Percentiles rank a stretch among this genome's conserved stretches.
Evolutionary conservation across 2,113 vertebrate species (phyloP).

Genomic region (Pseudorasbora parva): DNA sequence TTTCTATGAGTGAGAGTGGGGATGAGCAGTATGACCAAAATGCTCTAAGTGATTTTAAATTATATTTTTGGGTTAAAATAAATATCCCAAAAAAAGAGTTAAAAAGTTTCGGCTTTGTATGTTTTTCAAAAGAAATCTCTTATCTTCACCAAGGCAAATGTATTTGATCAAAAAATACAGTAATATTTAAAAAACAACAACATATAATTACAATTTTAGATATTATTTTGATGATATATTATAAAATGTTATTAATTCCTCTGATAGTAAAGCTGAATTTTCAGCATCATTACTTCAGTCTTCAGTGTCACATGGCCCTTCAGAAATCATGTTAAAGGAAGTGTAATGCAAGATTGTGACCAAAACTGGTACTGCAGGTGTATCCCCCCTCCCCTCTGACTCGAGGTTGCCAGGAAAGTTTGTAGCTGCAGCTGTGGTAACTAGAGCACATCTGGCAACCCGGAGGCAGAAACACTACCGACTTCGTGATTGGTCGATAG

Average conservation of each 20-base stretch:
- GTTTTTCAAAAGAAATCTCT: background rate
- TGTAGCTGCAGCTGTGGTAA: no score
- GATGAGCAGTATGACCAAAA: background rate
- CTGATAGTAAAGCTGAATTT: background rate
- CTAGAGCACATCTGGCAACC: no score
- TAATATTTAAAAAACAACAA: no score
- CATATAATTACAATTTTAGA: background rate
- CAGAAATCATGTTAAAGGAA: no score
- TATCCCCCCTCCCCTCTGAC: no score
- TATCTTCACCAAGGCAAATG: background rate
- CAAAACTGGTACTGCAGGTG: no score
- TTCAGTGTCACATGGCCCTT: background rate
- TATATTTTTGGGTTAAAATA: background rate
- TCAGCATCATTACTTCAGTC: background rate
- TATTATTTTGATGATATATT: background rate
- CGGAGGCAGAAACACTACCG: no score
- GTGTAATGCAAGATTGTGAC: no score
- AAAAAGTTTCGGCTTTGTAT: background rate
- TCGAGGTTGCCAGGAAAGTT: no score
- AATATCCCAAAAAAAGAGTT: background rate
- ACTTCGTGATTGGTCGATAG: no score
- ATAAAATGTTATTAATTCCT: background rate
- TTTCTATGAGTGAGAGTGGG: background rate
- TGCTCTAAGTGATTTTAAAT: background rate
- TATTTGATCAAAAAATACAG: background rate